These are phyloP conservation scores for Troides oblongomaculatus DNA, from an alignment of 2,888 invertebrate species.

Conservation along the genomic window DNA sequence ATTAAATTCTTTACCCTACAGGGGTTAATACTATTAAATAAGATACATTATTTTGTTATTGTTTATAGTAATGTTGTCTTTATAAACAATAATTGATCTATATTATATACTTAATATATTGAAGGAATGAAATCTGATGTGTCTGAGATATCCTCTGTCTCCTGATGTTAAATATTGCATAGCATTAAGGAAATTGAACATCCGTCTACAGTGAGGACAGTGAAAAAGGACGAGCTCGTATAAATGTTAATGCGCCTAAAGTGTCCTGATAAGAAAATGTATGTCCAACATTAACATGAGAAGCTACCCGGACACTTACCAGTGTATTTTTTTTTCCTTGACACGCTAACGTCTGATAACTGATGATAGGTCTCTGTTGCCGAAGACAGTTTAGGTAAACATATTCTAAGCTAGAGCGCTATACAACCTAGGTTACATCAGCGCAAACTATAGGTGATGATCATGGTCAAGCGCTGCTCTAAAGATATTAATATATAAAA, in stretches of 20 bases:
- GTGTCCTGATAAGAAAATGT: conserved; percentile 24
- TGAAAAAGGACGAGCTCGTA: conserved; percentile 25
- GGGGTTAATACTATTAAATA: too few relatives aligned
- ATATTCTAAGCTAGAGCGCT: too few relatives aligned
- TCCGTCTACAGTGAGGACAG: conserved; percentile 10
- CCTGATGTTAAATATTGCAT: conserved; percentile 8
- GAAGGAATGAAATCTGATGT: neutral
- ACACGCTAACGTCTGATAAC: neutral
- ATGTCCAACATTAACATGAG: conserved; percentile 16
- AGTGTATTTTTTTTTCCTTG: neutral
- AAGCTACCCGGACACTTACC: neutral
- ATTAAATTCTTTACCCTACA: too few relatives aligned
- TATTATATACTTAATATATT: neutral
- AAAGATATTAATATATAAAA: too few relatives aligned
- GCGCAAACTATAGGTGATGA: too few relatives aligned
- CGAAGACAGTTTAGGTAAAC: too few relatives aligned
- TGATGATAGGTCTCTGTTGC: too few relatives aligned
- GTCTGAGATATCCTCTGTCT: neutral
- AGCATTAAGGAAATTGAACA: conserved; percentile 7
- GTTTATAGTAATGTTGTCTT: too few relatives aligned
- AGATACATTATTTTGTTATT: too few relatives aligned
- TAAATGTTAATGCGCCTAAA: conserved; percentile 26
- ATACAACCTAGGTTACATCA: too few relatives aligned
- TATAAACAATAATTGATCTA: too few relatives aligned
- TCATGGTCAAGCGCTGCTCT: too few relatives aligned